These are phyloP conservation scores for Planococcus citri DNA, from an alignment of 1,140 invertebrate species.

Conservation along the genomic window DNA sequence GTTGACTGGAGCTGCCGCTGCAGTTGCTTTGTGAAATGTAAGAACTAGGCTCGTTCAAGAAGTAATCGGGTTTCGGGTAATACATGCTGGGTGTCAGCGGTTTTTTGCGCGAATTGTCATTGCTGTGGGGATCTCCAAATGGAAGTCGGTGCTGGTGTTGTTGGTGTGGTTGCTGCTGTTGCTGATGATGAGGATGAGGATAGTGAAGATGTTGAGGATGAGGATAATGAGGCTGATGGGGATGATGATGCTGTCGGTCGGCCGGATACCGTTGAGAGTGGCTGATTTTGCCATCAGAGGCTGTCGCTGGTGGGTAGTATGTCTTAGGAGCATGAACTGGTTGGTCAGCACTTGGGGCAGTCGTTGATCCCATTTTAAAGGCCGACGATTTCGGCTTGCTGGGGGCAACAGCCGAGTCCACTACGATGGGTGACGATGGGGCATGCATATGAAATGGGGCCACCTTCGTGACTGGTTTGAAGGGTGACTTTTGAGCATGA, in stretches of 20 bases:
- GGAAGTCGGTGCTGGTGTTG: not conserved
- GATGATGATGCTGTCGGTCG: too few species aligned
- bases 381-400: not conserved
- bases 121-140: too few species aligned
- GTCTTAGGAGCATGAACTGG: conserved; percentile 10
- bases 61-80: not conserved
- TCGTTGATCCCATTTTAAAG: not conserved
- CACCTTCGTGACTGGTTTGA: conserved; percentile 42
- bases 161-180: not conserved
- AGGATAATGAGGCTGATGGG: not conserved
- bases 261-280: conserved; percentile 17
- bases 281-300: not conserved
- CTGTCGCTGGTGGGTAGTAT: not conserved
- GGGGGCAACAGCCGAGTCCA: not conserved
- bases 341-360: conserved; percentile 2
- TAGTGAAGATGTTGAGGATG: not conserved
- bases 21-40: too few species aligned
- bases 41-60: conserved; percentile 10
- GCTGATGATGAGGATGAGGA: not conserved
- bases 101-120: too few species aligned
- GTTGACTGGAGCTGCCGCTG: too few species aligned
- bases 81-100: not conserved
- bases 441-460: conserved; percentile 27
- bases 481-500: conserved; percentile 55
- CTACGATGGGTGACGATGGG: not conserved